phyloP scores from a whole-genome alignment of 2,888 invertebrate genomes.

The Drosophila yooni region DNA sequence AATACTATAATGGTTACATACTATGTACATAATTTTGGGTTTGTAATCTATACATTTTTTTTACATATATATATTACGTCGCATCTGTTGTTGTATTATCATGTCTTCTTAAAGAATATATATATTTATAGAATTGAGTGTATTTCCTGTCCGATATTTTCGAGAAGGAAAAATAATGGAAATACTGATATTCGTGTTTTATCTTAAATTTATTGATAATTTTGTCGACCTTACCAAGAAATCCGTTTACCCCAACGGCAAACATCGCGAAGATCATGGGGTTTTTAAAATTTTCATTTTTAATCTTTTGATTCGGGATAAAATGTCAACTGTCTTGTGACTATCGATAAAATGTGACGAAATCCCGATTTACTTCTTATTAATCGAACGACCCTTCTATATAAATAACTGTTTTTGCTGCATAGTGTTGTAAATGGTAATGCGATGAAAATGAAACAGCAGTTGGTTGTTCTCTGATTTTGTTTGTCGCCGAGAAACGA shows the following conservation, averaged over 20 bases:
- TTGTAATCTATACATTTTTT: not conserved
- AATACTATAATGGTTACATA: not conserved
- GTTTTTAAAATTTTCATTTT: not conserved
- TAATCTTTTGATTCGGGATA: not conserved
- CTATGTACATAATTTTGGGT: not conserved
- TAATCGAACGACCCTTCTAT: not conserved
- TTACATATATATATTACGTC: not conserved
- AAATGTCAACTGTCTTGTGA: not conserved
- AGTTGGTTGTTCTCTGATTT: constrained; percentile 22
- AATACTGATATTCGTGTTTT: not conserved
- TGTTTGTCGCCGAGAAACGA: constrained; percentile 8
- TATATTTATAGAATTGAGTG: not conserved
- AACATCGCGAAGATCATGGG: not conserved
- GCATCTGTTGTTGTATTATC: constrained; percentile 2
- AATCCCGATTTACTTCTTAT: not conserved
- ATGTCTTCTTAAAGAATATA: not conserved
- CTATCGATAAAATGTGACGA: not conserved
- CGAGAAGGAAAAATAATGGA: not conserved
- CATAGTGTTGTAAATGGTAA: constrained; percentile 7
- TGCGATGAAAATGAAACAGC: constrained; percentile 1
- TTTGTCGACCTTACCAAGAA: not conserved
- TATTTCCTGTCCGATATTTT: constrained; percentile 23
- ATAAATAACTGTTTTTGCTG: constrained; percentile 5
- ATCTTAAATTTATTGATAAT: not conserved
- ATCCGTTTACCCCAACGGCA: not conserved